Conservation (phyloP, 2,888 invertebrate species). For the Ariolimax columbianus region DNA sequence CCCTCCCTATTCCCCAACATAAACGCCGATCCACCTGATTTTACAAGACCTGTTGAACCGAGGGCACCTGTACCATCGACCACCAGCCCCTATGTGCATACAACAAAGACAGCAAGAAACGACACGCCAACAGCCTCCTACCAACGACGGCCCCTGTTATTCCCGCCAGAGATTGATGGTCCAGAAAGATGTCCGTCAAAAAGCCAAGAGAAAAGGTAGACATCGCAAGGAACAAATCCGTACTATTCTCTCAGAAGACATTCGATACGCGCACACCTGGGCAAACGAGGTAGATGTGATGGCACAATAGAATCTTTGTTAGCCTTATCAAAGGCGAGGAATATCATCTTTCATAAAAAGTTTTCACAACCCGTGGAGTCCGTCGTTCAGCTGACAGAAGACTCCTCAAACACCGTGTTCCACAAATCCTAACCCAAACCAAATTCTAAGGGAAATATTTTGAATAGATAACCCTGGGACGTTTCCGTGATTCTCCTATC, state of each 20-base stretch:
- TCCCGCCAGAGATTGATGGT: not conserved
- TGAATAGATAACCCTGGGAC: slow-evolving; percentile 1
- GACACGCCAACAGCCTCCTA: not conserved
- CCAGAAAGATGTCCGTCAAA: not conserved
- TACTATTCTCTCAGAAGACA: not conserved
- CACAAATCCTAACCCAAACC: not conserved
- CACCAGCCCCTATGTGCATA: not conserved
- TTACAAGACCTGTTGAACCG: not conserved
- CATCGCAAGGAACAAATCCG: not conserved
- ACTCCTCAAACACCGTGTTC: not conserved
- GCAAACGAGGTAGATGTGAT: slow-evolving; percentile 24
- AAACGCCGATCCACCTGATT: no score
- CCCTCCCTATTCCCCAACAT: no score
- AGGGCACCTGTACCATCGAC: not conserved
- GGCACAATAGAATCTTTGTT: slow-evolving; percentile 25
- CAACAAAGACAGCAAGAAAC: not conserved
- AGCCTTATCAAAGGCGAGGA: not conserved
- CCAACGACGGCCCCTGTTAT: not conserved
- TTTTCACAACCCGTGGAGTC: slow-evolving; percentile 14
- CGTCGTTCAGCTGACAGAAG: not conserved
- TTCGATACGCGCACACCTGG: slow-evolving; percentile 28
- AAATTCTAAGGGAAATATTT: not conserved
- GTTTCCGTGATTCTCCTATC: not conserved
- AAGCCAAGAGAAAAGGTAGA: not conserved
- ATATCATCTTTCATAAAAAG: not conserved